Evolutionary conservation across 2,888 invertebrate species (phyloP), one percentile per base, ranked within the genome.

Genomic region (Teinopalpus imperialis): DNA sequence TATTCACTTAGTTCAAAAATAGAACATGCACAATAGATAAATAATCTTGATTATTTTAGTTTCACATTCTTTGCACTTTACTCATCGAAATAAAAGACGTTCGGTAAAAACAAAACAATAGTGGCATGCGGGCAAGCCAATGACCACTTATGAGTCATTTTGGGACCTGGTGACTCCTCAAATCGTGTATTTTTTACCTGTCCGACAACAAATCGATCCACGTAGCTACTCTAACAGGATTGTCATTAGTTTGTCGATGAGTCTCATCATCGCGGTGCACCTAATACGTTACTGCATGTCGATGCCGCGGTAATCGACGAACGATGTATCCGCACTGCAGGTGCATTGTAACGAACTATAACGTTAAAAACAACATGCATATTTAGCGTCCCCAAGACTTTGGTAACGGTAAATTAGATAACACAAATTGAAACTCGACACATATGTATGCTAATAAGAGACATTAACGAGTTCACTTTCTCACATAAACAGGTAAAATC

Each of bases 71-170:
- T 53, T 36, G 34, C 34, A 48, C 18, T 71, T 78, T 74, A 79
- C 66, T 85, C 85, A 87, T 76, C 76, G 62, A 41, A 64, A 59
- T 55, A 51, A 40, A 42, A 55, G 74, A 72, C 66, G 83, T 81
- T 76, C 61, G 63, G 63, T 64, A 72, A 74, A 81, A 85, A 81
- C 79, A 82, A 85, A 85, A 83, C 82, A 85, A 77, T 75, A 73
- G 66, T 67, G 46, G 51, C 51, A 55, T 58, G 56, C 53, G 49
- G 64, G 66, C 66, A 71, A 69, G 66, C 68, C 69, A 70, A 66
- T 73, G 66, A 72, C 69, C 69, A 72, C 62, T 65, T 66, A 83
- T 87, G 87, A 87, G 65, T 87, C 87, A 88, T 83, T 85, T 85
- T 79, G 69, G 75, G 59, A 60, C 61, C 60, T 56, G 67, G 63